phyloP scores from a whole-genome alignment of 2,888 invertebrate genomes.

The Lutraria lutraria region DNA sequence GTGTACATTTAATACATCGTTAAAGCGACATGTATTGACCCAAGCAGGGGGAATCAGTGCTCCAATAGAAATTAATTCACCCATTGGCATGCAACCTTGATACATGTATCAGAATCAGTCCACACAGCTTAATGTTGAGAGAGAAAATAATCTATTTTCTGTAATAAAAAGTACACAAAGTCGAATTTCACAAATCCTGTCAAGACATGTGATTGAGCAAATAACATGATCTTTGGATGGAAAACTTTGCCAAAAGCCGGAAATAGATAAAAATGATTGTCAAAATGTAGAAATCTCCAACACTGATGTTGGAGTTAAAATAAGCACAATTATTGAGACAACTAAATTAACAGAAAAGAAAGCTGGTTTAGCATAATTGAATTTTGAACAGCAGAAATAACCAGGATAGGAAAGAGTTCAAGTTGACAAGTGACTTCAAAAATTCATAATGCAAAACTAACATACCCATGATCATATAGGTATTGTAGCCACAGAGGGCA shows the following conservation, averaged over 20 bases:
- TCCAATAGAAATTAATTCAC: too few relatives aligned
- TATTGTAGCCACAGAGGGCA: too few relatives aligned
- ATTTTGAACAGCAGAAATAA: not conserved
- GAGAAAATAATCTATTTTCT: not conserved
- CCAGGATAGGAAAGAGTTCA: not conserved
- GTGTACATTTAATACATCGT: too few relatives aligned
- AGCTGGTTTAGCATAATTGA: not conserved
- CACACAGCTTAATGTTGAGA: not conserved
- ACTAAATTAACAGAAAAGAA: not conserved
- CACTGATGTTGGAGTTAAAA: not conserved
- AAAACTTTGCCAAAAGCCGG: slow-evolving; percentile 2
- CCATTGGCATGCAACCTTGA: not conserved
- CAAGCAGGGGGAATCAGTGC: too few relatives aligned
- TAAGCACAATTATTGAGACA: not conserved
- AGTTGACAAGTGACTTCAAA: too few relatives aligned
- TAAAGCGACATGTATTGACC: too few relatives aligned
- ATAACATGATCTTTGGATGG: not conserved
- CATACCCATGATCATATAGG: too few relatives aligned
- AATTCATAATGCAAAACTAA: too few relatives aligned
- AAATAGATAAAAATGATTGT: slow-evolving; percentile 6
- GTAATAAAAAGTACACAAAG: not conserved
- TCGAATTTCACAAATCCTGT: not conserved
- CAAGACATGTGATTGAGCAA: not conserved
- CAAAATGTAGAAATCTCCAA: not conserved
- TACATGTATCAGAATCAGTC: not conserved